Evolutionary conservation across 2,113 vertebrate genomes (phyloP).

Genomic region (Toxostoma redivivum): DNA sequence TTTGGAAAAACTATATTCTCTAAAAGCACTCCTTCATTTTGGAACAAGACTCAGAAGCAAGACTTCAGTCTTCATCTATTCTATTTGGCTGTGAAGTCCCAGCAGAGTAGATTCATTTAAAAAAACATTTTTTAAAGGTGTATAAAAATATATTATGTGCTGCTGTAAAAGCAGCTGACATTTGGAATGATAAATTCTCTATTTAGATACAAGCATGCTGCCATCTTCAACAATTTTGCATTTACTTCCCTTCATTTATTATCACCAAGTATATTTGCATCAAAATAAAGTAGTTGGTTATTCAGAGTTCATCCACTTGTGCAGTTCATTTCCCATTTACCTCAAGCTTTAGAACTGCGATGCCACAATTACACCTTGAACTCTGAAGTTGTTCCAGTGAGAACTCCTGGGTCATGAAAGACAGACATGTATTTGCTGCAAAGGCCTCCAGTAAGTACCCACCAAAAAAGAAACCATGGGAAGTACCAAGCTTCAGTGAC

Average conservation of each 20-base stretch:
- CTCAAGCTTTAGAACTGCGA: not conserved
- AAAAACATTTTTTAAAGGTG: not conserved
- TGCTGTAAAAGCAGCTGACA: conserved; percentile 16
- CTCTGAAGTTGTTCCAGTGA: not conserved
- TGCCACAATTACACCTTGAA: not conserved
- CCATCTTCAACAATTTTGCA: not conserved
- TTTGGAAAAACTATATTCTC: not conserved
- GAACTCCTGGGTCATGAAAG: not conserved
- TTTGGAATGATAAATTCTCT: conserved; percentile 10
- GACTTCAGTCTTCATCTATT: not conserved
- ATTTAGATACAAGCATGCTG: conserved; percentile 10
- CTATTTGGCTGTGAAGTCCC: not conserved
- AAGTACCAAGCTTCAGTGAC: not conserved
- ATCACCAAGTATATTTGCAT: conserved; percentile 6
- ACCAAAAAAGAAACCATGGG: not conserved
- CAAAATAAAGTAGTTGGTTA: not conserved
- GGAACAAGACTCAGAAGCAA: not conserved
- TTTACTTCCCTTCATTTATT: conserved; percentile 18
- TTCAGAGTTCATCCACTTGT: not conserved
- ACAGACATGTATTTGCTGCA: not conserved
- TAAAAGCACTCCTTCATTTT: not conserved
- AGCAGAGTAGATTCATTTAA: conserved; percentile 4
- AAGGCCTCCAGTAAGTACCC: not conserved
- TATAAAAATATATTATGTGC: not conserved
- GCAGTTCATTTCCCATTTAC: not conserved